Evolutionary conservation across 2,888 invertebrate species (phyloP), one percentile per base, ranked within the genome.

Genomic region (Troilus luridus): DNA sequence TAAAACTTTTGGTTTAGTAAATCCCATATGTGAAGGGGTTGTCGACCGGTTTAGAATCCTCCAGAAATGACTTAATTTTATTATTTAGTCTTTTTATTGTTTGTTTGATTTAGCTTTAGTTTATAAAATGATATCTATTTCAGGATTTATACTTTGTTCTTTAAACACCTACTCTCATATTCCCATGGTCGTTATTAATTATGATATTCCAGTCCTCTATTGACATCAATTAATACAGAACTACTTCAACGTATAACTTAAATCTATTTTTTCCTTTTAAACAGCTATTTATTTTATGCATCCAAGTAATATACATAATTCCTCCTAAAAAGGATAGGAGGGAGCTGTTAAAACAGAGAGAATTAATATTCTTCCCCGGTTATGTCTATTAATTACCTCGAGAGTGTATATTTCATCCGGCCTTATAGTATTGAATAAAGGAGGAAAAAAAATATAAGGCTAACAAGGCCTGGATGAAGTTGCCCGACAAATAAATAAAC

Each of bases 401-500:
- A 21, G 56, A n/a, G 85, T 85, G n/a, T 56, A 85, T 85, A n/a
- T 56, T 11, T 85, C 85, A 56, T 85, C 56, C 85, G 6, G 85
- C 10, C 85, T 85, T n/a, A 58, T 85, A 21, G 0, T 56, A n/a
- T 56, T 54, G 54, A 85, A 56, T 85, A 85, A 85, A 85, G 56
- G 19, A 19, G 9, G 56, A 56, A 14, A 85, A 85, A 85, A 54
- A n/a, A 56, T n/a, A 3, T 54, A 21, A 17, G 19, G 3, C 56
- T 58, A 85, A 58, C 85, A 56, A 56, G 85, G 14, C n/a, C 56
- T 12, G 85, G 85, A 85, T 85, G 85, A 85, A 56, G 85, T 19
- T 21, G n/a, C 41, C 56, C n/a, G 85, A 85, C 56, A 85, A 58
- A 85, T 85, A 85, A 85, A 85, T 85, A 85, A 85, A 81, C 11